A percentile compares a stretch with the other conserved stretches of the same genome.
These are phyloP conservation scores for Chromis chromis DNA, from an alignment of 2,797 vertebrate species.

Conservation along the genomic window DNA sequence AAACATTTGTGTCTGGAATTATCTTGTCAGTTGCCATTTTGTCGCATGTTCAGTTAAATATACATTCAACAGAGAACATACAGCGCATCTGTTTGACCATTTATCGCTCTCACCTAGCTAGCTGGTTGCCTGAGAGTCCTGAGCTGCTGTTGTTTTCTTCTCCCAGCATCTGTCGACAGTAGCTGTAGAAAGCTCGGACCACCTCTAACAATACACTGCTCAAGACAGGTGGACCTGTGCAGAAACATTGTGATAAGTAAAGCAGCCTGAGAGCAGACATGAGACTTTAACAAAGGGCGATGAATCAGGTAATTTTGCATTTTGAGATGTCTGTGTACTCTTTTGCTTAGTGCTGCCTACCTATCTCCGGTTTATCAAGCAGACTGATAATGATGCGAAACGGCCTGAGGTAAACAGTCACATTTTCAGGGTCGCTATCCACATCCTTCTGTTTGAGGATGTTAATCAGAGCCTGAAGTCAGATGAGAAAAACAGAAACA, in stretches of 20 bases:
- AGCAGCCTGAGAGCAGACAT: neutral
- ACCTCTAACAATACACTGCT: slow-evolving; percentile 92
- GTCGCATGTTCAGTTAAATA: neutral
- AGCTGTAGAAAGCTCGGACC: slow-evolving; percentile 92
- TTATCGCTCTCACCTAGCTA: slow-evolving; percentile 85
- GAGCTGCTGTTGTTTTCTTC: slow-evolving; percentile 85
- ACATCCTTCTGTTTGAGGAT: slow-evolving; percentile 90
- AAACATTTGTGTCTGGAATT: neutral
- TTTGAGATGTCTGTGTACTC: neutral
- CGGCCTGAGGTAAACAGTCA: slow-evolving; percentile 90
- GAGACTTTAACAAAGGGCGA: neutral
- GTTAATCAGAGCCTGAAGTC: slow-evolving; percentile 87
- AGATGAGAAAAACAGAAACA: slow-evolving; percentile 32
- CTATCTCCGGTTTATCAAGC: slow-evolving; percentile 97
- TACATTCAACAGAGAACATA: neutral
- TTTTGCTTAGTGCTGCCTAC: slow-evolving; percentile 71
- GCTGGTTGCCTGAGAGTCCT: slow-evolving; percentile 86
- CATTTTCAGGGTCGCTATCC: slow-evolving; percentile 84
- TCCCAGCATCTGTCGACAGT: slow-evolving; percentile 89
- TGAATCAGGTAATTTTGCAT: neutral
- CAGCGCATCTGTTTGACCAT: neutral
- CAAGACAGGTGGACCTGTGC: slow-evolving; percentile 89
- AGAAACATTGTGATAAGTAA: slow-evolving; percentile 7
- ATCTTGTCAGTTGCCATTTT: neutral
- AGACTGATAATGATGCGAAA: slow-evolving; percentile 95